Evolutionary conservation across 2,888 invertebrate genomes (phyloP).

Genomic region (Petrolisthes cinctipes): DNA sequence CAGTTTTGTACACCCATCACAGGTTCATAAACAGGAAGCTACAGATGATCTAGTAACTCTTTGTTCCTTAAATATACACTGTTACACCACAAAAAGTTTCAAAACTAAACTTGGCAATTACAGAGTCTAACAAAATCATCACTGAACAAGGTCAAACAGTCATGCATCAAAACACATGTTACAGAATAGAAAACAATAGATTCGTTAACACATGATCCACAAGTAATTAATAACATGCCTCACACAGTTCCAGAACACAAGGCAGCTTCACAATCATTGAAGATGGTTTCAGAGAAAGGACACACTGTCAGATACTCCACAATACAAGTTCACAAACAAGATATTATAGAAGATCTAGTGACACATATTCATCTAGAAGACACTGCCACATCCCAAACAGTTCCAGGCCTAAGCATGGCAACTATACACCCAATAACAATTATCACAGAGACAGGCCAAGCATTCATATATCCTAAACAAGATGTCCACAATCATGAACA

Average conservation of each 20-base stretch:
- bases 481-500: neutral
- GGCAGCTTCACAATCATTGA: neutral
- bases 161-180: too few species aligned
- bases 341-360: neutral
- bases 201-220: too few species aligned
- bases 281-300: neutral
- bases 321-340: neutral
- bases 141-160: neutral
- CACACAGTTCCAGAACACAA: neutral
- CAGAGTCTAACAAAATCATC: too few species aligned
- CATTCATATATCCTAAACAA: conserved; percentile 3
- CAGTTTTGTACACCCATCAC: too few species aligned
- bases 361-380: conserved; percentile 2
- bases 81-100: too few species aligned
- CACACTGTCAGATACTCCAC: neutral
- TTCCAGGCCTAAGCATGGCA: conserved; percentile 27
- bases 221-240: neutral
- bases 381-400: neutral
- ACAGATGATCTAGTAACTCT: too few species aligned
- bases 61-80: too few species aligned
- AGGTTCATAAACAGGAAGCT: too few species aligned
- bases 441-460: conserved; percentile 18
- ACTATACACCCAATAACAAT: conserved; percentile 26
- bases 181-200: too few species aligned
- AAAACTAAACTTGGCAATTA: too few species aligned